These are phyloP conservation scores for Phalera bucephala DNA, from an alignment of 2,888 invertebrate species.

Conservation along the genomic window DNA sequence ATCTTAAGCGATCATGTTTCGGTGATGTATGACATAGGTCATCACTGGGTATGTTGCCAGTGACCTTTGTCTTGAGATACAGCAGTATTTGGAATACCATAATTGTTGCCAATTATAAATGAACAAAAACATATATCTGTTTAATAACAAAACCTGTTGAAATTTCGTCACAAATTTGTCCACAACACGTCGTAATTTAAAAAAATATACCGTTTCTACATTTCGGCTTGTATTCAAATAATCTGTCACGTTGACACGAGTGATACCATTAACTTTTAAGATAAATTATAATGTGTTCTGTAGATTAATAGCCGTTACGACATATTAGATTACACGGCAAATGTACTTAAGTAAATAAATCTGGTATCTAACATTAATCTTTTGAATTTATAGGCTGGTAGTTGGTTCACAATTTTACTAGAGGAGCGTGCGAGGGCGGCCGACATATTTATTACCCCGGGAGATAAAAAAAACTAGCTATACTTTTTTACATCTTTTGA, in stretches of 20 bases:
- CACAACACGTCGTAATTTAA: slow-evolving; percentile 13
- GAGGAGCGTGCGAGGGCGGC: slow-evolving; percentile 58
- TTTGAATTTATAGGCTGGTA: slow-evolving; percentile 67
- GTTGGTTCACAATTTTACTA: slow-evolving; percentile 55
- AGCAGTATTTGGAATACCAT: too few species aligned
- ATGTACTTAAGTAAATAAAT: slow-evolving; percentile 73
- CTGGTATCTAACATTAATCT: slow-evolving; percentile 75
- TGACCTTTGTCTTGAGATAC: too few species aligned
- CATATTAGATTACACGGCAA: slow-evolving; percentile 69
- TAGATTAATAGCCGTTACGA: slow-evolving; percentile 70
- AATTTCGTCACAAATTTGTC: slow-evolving; percentile 21
- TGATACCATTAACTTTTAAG: slow-evolving; percentile 48
- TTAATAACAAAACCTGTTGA: not conserved
- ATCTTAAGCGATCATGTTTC: too few species aligned
- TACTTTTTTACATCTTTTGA: slow-evolving; percentile 57
- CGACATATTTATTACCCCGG: slow-evolving; percentile 68
- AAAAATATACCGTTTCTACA: slow-evolving; percentile 15
- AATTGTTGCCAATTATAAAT: too few species aligned
- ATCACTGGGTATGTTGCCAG: too few species aligned
- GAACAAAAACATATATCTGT: too few species aligned
- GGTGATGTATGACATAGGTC: too few species aligned
- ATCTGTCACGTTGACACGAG: slow-evolving; percentile 47
- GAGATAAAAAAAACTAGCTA: slow-evolving; percentile 58
- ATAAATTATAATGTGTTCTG: slow-evolving; percentile 53
- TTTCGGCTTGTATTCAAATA: slow-evolving; percentile 26